Conservation (phyloP, 2,113 vertebrate species). For the Sinosuthora webbiana region DNA sequence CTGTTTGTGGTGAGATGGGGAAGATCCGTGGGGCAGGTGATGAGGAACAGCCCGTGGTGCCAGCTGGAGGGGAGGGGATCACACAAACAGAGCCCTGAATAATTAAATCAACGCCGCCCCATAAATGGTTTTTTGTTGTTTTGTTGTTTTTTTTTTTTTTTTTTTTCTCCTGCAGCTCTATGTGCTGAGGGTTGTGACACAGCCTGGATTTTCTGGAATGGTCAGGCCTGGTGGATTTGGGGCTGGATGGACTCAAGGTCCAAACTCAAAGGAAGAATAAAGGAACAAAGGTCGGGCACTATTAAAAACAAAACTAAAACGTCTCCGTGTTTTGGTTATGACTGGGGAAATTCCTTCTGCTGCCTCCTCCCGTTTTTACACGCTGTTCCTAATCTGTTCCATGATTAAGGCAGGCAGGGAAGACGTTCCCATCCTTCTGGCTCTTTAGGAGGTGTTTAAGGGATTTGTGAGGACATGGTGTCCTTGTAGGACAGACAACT, state of each 20-base stretch:
- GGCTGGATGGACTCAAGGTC: background rate
- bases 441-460: background rate
- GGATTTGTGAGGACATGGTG: background rate
- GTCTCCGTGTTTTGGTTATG: background rate
- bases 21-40: constrained; percentile 76
- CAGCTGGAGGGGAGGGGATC: constrained; percentile 15
- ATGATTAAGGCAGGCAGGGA: background rate
- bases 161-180: background rate
- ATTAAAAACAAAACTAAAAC: background rate
- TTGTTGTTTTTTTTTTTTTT: background rate
- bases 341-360: background rate
- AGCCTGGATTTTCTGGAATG: background rate
- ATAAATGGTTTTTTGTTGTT: background rate
- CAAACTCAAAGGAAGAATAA: background rate
- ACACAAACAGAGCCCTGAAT: constrained; percentile 4
- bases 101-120: background rate
- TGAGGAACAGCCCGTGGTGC: constrained; percentile 59
- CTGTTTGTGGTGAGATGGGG: constrained; percentile 77
- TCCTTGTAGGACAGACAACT: background rate
- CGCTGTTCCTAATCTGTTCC: background rate
- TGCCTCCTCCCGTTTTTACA: background rate
- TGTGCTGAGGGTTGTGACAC: background rate
- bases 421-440: background rate
- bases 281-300: background rate
- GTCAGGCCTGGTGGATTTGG: background rate